phyloP scores from a whole-genome alignment of 2,797 vertebrate species.

The Alfaro cultratus region DNA sequence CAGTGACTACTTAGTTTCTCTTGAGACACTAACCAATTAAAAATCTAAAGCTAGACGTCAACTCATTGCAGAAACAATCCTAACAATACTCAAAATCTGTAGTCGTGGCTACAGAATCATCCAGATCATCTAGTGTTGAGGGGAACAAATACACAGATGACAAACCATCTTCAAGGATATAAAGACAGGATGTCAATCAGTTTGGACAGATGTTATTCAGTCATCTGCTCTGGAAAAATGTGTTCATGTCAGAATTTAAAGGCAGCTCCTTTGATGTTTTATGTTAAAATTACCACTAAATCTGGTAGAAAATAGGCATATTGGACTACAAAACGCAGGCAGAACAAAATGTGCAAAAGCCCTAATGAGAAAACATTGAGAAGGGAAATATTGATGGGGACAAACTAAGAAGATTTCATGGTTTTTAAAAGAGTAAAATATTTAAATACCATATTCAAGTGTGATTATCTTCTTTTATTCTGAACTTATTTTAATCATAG shows the following conservation, averaged over 20 bases:
- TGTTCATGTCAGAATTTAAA: not conserved
- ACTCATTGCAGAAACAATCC: not conserved
- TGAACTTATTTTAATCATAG: not conserved
- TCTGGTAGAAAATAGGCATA: too few relatives aligned
- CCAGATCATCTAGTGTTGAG: not conserved
- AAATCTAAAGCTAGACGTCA: too few relatives aligned
- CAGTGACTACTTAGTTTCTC: not conserved
- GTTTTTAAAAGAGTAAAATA: not conserved
- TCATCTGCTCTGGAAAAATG: not conserved
- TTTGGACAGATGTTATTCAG: not conserved
- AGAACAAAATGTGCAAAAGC: not conserved
- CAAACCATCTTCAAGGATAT: not conserved
- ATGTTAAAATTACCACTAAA: not conserved
- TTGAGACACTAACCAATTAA: too few relatives aligned
- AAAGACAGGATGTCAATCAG: not conserved
- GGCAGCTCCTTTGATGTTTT: not conserved
- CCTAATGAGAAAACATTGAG: not conserved
- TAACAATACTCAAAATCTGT: not conserved
- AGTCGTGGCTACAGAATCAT: not conserved
- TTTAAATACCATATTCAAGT: not conserved
- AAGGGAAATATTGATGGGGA: not conserved
- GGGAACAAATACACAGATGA: not conserved
- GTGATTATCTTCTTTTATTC: not conserved
- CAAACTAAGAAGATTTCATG: not conserved
- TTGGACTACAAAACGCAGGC: too few relatives aligned